Evolutionary conservation across 2,113 vertebrate species (phyloP).

Genomic region (Corythaixoides concolor): DNA sequence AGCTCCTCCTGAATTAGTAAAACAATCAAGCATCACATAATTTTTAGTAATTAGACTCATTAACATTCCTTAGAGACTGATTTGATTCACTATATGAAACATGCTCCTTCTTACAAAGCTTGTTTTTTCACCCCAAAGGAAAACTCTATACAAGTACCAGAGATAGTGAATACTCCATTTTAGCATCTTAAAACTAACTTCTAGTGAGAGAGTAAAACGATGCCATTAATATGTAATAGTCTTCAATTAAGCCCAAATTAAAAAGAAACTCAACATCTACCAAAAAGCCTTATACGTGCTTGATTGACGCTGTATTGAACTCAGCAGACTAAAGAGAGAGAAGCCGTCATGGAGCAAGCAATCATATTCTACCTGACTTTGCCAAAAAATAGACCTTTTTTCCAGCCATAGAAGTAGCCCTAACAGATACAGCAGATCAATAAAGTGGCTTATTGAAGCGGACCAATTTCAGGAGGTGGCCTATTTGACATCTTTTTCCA

Average conservation of each 20-base stretch:
- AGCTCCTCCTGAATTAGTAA: slow-evolving; percentile 67
- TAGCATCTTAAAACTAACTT: background rate
- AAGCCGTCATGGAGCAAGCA: background rate
- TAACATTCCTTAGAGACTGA: slow-evolving; percentile 60
- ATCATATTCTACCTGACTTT: background rate
- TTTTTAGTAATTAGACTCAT: slow-evolving; percentile 71
- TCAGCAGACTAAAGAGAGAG: background rate
- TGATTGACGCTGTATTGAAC: background rate
- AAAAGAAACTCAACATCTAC: background rate
- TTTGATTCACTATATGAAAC: slow-evolving; percentile 45
- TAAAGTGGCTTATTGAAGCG: background rate
- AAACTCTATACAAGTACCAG: background rate
- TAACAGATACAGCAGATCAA: background rate
- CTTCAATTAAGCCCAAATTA: background rate
- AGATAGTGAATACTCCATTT: background rate
- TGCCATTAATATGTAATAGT: background rate
- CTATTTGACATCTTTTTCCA: background rate
- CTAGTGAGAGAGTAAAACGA: background rate
- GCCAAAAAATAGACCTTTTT: background rate
- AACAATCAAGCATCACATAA: slow-evolving; percentile 64
- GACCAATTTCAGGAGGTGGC: background rate
- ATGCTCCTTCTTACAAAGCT: background rate
- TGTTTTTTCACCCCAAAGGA: slow-evolving; percentile 17
- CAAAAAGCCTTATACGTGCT: background rate
- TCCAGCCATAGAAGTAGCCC: background rate